Conservation (phyloP, 1,140 invertebrate species). For the Drosophila orosa region DNA sequence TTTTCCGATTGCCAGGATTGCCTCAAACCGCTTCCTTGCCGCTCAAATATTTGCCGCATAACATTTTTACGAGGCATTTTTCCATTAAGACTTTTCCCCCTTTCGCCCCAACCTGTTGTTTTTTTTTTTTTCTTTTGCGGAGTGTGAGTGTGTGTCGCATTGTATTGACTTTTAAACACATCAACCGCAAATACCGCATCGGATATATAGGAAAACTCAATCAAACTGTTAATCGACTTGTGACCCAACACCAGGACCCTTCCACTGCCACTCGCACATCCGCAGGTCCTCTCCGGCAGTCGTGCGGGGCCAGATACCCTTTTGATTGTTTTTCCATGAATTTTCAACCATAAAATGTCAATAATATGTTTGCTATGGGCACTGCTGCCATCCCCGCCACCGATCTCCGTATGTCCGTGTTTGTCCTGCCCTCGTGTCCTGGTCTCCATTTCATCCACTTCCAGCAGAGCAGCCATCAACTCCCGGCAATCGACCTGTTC, state of each 20-base stretch:
- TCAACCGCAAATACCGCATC: conserved; percentile 71
- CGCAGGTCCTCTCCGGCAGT: conserved; percentile 1
- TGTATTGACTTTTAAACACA: conserved; percentile 71
- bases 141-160: conserved; percentile 15
- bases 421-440: conserved; percentile 45
- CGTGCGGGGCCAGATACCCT: conserved; percentile 44
- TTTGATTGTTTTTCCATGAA: conserved; percentile 65
- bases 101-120: too few relatives aligned
- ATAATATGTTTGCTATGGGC: conserved; percentile 69
- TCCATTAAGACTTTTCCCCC: conserved; percentile 58
- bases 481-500: conserved; percentile 44
- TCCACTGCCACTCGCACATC: neutral
- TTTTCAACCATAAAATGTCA: conserved; percentile 73
- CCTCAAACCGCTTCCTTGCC: conserved; percentile 23
- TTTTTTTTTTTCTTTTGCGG: neutral
- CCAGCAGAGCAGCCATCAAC: conserved; percentile 23
- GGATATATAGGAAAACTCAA: conserved; percentile 69
- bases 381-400: conserved; percentile 6
- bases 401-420: conserved; percentile 50
- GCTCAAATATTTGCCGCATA: conserved; percentile 48
- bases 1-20: conserved; percentile 36
- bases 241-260: conserved; percentile 18
- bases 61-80: conserved; percentile 70
- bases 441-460: conserved; percentile 28
- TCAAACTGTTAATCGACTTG: conserved; percentile 78